phyloP scores from a whole-genome alignment of 2,797 vertebrate genomes.

The Yasuhikotakia modesta region DNA sequence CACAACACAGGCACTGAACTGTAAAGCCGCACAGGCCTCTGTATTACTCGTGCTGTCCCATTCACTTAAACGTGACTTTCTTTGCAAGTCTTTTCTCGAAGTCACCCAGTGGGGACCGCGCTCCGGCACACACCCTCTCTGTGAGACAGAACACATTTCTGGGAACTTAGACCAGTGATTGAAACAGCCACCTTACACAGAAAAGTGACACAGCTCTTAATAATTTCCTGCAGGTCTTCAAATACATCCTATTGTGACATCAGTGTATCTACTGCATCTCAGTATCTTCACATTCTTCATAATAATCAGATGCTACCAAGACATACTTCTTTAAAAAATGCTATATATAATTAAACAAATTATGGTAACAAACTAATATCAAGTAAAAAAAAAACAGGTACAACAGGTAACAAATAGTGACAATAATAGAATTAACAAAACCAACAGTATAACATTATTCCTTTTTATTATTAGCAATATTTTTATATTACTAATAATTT shows the following conservation, averaged over 20 bases:
- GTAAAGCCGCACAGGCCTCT: slow-evolving; percentile 94
- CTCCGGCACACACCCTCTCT: slow-evolving; percentile 57
- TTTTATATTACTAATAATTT: no score
- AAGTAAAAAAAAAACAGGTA: no score
- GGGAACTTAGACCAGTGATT: slow-evolving; percentile 67
- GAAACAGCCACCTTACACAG: slow-evolving; percentile 65
- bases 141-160: slow-evolving; percentile 63
- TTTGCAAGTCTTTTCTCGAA: slow-evolving; percentile 66
- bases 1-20: slow-evolving; percentile 92
- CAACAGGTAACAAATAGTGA: no score
- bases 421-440: no score
- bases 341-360: not conserved
- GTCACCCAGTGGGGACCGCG: slow-evolving; percentile 31
- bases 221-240: slow-evolving; percentile 49
- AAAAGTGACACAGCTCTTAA: slow-evolving; percentile 62
- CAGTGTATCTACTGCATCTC: not conserved
- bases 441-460: no score
- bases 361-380: not conserved
- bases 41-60: slow-evolving; percentile 92
- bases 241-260: slow-evolving; percentile 32
- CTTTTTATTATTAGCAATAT: no score
- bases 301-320: not conserved
- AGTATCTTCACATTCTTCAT: not conserved
- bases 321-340: not conserved
- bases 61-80: slow-evolving; percentile 86